Evolutionary conservation across 2,888 invertebrate genomes (phyloP).

Genomic region (Nephrotoma guestfalica): DNA sequence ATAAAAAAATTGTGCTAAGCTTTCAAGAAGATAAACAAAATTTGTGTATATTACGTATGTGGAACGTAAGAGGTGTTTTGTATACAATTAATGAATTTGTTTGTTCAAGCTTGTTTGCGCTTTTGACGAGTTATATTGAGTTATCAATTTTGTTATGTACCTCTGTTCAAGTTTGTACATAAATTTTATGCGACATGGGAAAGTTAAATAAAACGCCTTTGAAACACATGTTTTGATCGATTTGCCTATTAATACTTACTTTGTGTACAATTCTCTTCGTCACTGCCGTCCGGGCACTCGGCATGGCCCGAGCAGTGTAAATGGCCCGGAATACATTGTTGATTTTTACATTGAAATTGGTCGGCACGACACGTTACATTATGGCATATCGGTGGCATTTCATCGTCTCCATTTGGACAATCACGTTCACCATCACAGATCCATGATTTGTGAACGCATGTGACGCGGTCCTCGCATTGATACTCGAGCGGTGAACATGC

Average conservation of each 20-base stretch:
- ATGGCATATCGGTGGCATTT: conserved; percentile 45
- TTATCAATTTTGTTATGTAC: neutral
- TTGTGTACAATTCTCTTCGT: conserved; percentile 69
- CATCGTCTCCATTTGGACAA: conserved; percentile 72
- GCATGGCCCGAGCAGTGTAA: conserved; percentile 66
- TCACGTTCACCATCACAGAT: conserved; percentile 73
- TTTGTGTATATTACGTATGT: neutral
- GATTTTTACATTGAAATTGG: conserved; percentile 75
- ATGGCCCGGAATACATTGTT: conserved; percentile 64
- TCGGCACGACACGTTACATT: conserved; percentile 69
- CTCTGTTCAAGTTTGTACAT: neutral
- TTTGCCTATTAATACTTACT: conserved; percentile 19
- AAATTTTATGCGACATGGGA: neutral
- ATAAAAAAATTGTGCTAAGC: neutral
- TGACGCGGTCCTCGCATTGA: conserved; percentile 63
- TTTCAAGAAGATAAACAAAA: neutral
- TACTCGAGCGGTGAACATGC: conserved; percentile 60
- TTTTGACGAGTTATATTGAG: neutral
- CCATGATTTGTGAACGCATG: conserved; percentile 69
- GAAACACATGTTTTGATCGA: neutral
- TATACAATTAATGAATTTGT: neutral
- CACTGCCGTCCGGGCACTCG: conserved; percentile 75
- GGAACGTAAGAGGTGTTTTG: neutral
- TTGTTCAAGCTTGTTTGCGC: neutral
- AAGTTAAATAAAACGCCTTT: neutral